Evolutionary conservation across 2,113 vertebrate species (phyloP).

Genomic region (Mionectes macconnelli): DNA sequence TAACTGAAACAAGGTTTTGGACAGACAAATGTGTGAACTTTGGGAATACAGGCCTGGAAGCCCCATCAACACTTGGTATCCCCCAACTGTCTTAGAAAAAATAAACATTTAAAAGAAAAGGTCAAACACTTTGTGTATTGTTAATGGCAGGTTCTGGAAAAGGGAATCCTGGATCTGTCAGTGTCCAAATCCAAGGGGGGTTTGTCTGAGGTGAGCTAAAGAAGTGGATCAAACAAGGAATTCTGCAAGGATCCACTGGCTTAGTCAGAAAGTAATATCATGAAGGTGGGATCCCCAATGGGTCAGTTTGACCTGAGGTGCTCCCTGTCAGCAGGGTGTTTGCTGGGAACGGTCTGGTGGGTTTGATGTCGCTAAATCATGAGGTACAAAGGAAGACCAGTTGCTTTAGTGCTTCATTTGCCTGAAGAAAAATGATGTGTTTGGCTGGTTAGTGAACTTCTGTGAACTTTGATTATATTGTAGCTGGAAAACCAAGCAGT

Average conservation of each 20-base stretch:
- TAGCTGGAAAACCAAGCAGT: neutral
- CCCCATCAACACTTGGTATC: fast-evolving
- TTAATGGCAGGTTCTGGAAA: neutral
- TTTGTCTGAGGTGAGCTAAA: neutral
- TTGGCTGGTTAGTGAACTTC: neutral
- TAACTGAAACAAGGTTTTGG: neutral
- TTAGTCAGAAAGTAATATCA: neutral
- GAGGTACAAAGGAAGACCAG: neutral
- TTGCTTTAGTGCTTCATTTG: neutral
- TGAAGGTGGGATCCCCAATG: neutral
- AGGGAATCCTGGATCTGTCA: neutral
- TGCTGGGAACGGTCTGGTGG: neutral
- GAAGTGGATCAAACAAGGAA: neutral
- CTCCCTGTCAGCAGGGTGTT: neutral
- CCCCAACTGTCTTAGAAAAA: neutral
- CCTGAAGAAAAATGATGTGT: neutral
- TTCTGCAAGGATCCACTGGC: neutral
- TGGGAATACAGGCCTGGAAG: neutral
- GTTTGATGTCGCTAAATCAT: neutral
- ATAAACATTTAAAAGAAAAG: neutral
- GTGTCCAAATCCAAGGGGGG: neutral
- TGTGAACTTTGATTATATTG: neutral
- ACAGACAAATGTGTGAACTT: neutral
- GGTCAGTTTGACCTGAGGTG: neutral
- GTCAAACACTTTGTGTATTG: neutral